Evolutionary conservation across 2,113 vertebrate species (phyloP), one percentile per base, ranked within the genome.

Genomic region (Noturus placidus): DNA sequence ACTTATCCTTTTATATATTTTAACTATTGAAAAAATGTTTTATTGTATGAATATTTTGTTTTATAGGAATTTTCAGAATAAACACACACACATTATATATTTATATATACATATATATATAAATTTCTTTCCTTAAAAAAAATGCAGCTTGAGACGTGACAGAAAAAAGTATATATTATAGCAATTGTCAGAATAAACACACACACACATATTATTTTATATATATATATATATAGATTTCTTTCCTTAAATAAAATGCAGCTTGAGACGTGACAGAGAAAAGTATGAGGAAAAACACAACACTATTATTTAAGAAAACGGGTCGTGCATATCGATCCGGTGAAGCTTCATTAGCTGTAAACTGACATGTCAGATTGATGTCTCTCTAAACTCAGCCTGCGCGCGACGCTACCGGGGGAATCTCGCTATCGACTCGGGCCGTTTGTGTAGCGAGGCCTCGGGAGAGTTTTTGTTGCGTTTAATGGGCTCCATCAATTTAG

Each of bases 351-450:
- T 97, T 96, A 97, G 94, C 95, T 96, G 92, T 94, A 93, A 96
- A 94, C 95, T 95, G 97, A 96, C 97, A 96, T 94, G 90, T 88
- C 94, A 95, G 95, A 97, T 95, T 96, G 96, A 96, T 95, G 95
- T 96, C 94, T 97, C 95, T 96, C 94, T 96, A 96, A 96, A 96
- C 92, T 92, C 88, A 88, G 91, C 95, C 95, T 94, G 94, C 92
- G 90, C 93, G 93, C 93, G 92, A 92, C 93, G 92, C 94, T 96
- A 95, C 94, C 93, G 93, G 93, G 96, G 96, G 95, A 96, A 96
- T 95, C 91, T 91, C 86, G 79, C 91, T 95, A 95, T 95, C 92
- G 95, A 96, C 95, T 96, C 91, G 88, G 88, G 88, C 93, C 92
- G 92, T 94, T 95, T 94, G 94, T 94, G 91, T 91, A 78, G 25